These are phyloP conservation scores for Propithecus perrieri DNA, from an alignment of 2,797 vertebrate genomes.

Conservation along the genomic window DNA sequence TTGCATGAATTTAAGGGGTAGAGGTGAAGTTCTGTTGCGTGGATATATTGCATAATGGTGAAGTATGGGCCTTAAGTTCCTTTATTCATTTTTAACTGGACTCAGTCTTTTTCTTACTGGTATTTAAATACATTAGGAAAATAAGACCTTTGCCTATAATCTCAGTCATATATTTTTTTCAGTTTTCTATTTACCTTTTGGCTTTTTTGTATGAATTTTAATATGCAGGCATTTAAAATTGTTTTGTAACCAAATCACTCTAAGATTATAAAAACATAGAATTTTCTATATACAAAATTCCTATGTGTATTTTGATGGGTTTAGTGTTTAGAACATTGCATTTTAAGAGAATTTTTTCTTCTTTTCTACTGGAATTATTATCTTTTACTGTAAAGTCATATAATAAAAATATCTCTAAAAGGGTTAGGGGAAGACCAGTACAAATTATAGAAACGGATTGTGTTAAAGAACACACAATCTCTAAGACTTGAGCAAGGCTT, in stretches of 20 bases:
- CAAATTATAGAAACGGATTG: not conserved
- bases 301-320: not conserved
- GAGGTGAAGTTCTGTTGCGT: no score
- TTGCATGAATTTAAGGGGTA: no score
- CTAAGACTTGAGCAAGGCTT: not conserved
- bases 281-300: not conserved
- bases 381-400: not conserved
- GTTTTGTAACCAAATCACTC: not conserved
- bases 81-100: not conserved
- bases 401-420: not conserved
- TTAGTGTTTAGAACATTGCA: not conserved
- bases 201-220: slow-evolving; percentile 24
- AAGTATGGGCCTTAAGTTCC: no score
- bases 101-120: not conserved
- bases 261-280: slow-evolving; percentile 5
- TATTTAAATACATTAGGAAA: slow-evolving; percentile 13
- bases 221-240: not conserved
- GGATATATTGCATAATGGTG: no score
- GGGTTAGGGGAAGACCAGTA: not conserved
- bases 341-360: not conserved
- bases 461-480: not conserved
- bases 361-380: not conserved
- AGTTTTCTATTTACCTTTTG: slow-evolving; percentile 32
- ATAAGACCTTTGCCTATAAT: not conserved
- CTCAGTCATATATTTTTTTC: not conserved